phyloP scores from a whole-genome alignment of 2,113 vertebrate genomes.

The Tachycineta bicolor region DNA sequence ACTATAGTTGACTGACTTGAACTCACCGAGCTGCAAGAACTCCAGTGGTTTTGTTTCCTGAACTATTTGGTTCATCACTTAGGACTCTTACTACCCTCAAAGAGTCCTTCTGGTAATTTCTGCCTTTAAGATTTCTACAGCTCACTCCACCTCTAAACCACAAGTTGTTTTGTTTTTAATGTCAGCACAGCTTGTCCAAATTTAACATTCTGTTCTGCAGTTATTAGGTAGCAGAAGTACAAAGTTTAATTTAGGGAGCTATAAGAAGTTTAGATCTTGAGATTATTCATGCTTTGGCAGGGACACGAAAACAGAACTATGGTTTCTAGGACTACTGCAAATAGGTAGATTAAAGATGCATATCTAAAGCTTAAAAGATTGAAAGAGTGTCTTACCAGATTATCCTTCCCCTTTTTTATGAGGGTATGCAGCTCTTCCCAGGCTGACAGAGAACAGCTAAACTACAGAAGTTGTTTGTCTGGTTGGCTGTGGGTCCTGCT shows the following conservation, averaged over 20 bases:
- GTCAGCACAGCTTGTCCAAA: not conserved
- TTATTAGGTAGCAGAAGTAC: not conserved
- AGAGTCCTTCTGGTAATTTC: not conserved
- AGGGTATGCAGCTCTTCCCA: not conserved
- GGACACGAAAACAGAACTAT: not conserved
- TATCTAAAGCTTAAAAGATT: not conserved
- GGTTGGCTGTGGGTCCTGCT: not conserved
- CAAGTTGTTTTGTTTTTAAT: not conserved
- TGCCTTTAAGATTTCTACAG: not conserved
- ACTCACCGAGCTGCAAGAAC: not conserved
- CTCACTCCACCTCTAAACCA: not conserved
- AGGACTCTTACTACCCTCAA: not conserved
- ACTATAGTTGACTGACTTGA: not conserved
- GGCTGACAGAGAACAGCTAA: not conserved
- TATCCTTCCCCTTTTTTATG: not conserved
- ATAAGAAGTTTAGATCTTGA: constrained; percentile 10
- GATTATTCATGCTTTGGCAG: constrained; percentile 12
- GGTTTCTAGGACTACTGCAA: not conserved
- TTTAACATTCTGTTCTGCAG: not conserved
- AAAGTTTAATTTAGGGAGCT: constrained; percentile 23
- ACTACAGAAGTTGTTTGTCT: not conserved
- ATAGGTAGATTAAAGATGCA: constrained; percentile 11
- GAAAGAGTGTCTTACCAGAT: not conserved
- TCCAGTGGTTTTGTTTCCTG: not conserved
- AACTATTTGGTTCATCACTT: not conserved